Conservation (phyloP, 2,888 invertebrate genomes). For the Clistopyga incitator region DNA sequence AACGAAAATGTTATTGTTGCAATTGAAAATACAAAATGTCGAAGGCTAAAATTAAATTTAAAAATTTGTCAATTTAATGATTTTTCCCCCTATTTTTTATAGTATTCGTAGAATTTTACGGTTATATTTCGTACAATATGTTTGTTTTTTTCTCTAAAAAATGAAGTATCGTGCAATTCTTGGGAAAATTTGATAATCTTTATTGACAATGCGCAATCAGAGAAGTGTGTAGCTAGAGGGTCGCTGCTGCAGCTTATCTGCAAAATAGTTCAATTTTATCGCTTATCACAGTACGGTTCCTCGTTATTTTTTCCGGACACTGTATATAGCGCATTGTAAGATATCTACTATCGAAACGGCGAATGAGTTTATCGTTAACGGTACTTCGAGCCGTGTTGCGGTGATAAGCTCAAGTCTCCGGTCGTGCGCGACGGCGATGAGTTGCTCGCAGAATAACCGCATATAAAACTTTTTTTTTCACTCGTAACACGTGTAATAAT, state of each 20-base stretch:
- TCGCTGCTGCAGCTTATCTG: constrained; percentile 27
- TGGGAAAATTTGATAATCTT: not conserved
- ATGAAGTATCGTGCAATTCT: not conserved
- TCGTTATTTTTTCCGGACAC: constrained; percentile 18
- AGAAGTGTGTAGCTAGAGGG: not conserved
- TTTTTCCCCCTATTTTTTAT: too few relatives aligned
- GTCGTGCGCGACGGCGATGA: constrained; percentile 21
- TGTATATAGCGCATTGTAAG: constrained; percentile 6
- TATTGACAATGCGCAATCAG: constrained; percentile 7
- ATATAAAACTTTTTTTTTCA: not conserved
- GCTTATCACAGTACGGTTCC: not conserved
- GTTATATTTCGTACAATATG: not conserved
- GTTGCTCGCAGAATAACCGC: constrained; percentile 20
- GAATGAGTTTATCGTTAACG: constrained; percentile 51
- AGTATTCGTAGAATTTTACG: not conserved
- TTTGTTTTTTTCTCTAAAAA: too few relatives aligned
- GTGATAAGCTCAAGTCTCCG: constrained; percentile 36
- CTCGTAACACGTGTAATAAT: not conserved
- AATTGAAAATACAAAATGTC: too few relatives aligned
- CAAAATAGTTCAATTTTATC: constrained; percentile 3
- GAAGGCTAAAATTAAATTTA: too few relatives aligned
- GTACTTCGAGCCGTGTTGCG: constrained; percentile 21
- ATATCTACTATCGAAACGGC: constrained; percentile 43
- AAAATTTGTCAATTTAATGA: too few relatives aligned
- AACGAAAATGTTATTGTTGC: too few relatives aligned